Base-by-base conservation (phyloP, 2,888 invertebrate genomes). In the Idaea aversata region DNA sequence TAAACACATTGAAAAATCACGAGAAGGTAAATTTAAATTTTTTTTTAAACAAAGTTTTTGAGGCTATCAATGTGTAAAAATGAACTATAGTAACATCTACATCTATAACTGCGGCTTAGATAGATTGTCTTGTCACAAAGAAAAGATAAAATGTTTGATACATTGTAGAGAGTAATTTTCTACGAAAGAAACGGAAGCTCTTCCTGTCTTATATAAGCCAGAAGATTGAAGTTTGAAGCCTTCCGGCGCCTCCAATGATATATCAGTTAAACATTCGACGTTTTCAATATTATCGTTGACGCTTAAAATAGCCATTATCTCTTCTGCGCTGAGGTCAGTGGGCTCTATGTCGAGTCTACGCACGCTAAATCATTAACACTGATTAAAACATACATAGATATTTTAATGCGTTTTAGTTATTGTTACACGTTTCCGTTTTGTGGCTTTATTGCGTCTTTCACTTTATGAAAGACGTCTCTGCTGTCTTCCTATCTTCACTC, bases 221-320 rank as follows among this genome's bases (percentile, higher is more conserved):
- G 77, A 79, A 83, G 80, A 85, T 82, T 83, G 79, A 78, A 74
- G 72, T 71, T 72, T 69, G 75, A 70, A 77, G 76, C 82, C 84
- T 90, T 89, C 88, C 90, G 88, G 87, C 83, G 88, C 84, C 82
- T 87, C 82, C 84, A 82, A 85, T 85, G 85, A 76, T 82, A 82
- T 88, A 87, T 88, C 85, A 83, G 82, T 84, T 81, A 75, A 86
- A 86, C 82, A 81, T 88, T 89, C 84, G 84, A 87, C 86, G 86
- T 88, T 86, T 88, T 85, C 80, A 82, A 88, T 87, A 85, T 90
- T 90, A 91, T 92, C 91, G 78, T 80, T 76, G 60, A 74, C 79
- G 87, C 91, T 91, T 82, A 83, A 93, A 93, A 93, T 93, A 93
- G 88, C 84, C 79, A 86, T 90, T 92, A 93, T 92, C 92, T 91